Evolutionary conservation across 2,888 invertebrate genomes (phyloP).

Genomic region (Lymantria dispar): DNA sequence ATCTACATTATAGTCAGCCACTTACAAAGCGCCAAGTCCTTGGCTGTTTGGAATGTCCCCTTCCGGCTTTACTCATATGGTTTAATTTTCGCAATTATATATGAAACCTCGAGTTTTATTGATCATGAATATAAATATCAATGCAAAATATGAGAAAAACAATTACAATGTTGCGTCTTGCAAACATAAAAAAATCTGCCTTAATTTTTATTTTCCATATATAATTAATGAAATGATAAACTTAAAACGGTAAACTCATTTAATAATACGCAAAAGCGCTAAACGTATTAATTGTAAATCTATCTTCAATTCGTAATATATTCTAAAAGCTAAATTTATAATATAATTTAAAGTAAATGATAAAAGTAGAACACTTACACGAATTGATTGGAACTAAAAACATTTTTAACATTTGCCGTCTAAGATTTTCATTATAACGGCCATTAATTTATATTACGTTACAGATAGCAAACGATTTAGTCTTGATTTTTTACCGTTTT

Average conservation of each 20-base stretch:
- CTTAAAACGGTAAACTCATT: slow-evolving; percentile 18
- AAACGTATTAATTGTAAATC: slow-evolving; percentile 17
- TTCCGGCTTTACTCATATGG: slow-evolving; percentile 26
- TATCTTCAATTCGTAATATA: slow-evolving; percentile 19
- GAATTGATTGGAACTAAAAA: slow-evolving; percentile 60
- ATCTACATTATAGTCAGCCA: slow-evolving; percentile 24
- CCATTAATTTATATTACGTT: slow-evolving; percentile 76
- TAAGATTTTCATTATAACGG: slow-evolving; percentile 66
- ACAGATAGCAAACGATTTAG: slow-evolving; percentile 72
- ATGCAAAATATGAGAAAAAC: slow-evolving; percentile 10
- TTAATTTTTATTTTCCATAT: slow-evolving; percentile 10
- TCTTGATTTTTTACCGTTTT: slow-evolving; percentile 73
- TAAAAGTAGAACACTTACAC: slow-evolving; percentile 66
- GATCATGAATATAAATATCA: slow-evolving; percentile 8
- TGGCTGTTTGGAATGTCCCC: slow-evolving; percentile 23
- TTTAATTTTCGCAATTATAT: slow-evolving; percentile 21
- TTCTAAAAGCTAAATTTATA: slow-evolving; percentile 35
- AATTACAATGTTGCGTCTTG: slow-evolving; percentile 4
- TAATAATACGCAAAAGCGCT: slow-evolving; percentile 13
- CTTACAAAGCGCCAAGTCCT: slow-evolving; percentile 23
- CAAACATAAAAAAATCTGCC: slow-evolving; percentile 1
- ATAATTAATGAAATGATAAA: slow-evolving; percentile 15
- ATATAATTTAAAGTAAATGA: slow-evolving; percentile 56
- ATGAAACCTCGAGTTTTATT: slow-evolving; percentile 21
- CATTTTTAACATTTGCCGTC: slow-evolving; percentile 65